Base-by-base conservation (phyloP, 2,888 invertebrate genomes). In the Rhagophthalmus giganteus region DNA sequence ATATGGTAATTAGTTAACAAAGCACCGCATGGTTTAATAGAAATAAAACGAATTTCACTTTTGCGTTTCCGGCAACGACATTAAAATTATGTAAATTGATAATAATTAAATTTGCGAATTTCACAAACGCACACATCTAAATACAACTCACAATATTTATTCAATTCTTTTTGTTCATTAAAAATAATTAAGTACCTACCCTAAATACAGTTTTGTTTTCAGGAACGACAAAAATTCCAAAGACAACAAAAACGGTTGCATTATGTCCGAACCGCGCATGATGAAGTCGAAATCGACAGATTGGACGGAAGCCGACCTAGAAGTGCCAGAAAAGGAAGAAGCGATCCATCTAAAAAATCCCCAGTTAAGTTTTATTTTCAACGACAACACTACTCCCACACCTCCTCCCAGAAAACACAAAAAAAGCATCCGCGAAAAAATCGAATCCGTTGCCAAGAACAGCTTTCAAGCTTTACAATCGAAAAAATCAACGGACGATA, bases 291-390 rank as follows among this genome's bases (percentile, higher is more conserved):
- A 72, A 59, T 72, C 73, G 2, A 65, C 71, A 1, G 79, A 80
- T 59, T 80, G 80, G 80, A 79, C 79, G 25, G 78, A 79, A 61
- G 78, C 76, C 41, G 73, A 77, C 55, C 70, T 80, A 44, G 78
- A 79, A 66, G 79, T 78, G 39, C 77, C 78, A 10, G 67, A 76
- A 63, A 68, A 76, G 66, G 63, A 64, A 13, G 39, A 57, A 41
- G 55, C 58, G 8, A 60, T 70, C 24, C 65, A 69, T 39, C 55
- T 69, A 11, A 65, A 68, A 31, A 73, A 73, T 52, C 68, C 74
- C 0, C 69, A 72, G 55, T 55, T 73, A 3, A 60, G 65, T 7
- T 57, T 73, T 1, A 71, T 72, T 16, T 72, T 72, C 51, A 69
- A 67, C 48, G 68, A 71, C 39, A 54, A 65, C 15, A 64, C 67